Evolutionary conservation across 2,888 invertebrate genomes (phyloP), one percentile per base, ranked within the genome.

Genomic region (Argyresthia albistria): DNA sequence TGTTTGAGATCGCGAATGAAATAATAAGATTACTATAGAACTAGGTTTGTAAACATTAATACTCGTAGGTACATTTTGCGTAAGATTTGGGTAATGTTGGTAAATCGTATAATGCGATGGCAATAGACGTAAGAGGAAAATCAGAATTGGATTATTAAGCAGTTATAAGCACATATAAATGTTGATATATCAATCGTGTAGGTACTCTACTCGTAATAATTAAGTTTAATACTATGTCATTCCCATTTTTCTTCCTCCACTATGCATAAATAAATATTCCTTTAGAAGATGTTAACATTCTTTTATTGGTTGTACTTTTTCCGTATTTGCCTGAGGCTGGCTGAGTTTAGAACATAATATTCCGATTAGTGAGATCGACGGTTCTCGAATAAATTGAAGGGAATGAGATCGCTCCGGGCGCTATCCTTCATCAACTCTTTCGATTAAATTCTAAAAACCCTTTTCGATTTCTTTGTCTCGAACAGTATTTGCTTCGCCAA

Each of bases 391-490:
- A 72, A 74, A 77, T 76, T 73, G 70, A 74, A 79, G 74, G 65
- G 67, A 73, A 61, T 65, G 67, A 63, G 63, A 59, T 63, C 57
- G 75, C 83, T 69, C 51, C 56, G 25, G 71, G 83, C 75, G 57
- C 64, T 64, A 69, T 69, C 73, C 69, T 72, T 79, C 74, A 78
- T 80, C 75, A 81, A 76, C 69, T 76, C 70, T 70, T 76, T 74
- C 70, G 61, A 74, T 76, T 73, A 66, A 65, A 68, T 69, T 66
- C 62, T 64, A 65, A 71, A 73, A 75, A 66, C 63, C 52, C 46
- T 60, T 63, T 71, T 69, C 60, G 57, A 53, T 51, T 53, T 43
- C 46, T 52, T 55, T 50, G 43, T 50, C 50, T 50, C 9, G 50
- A 50, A 43, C 43, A 43, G 25, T 43, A 46, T 51, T 45, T 46